A percentile compares a stretch with the other conserved stretches of the same genome.
Conservation (phyloP, 2,888 invertebrate genomes). For the Spodoptera picta region DNA sequence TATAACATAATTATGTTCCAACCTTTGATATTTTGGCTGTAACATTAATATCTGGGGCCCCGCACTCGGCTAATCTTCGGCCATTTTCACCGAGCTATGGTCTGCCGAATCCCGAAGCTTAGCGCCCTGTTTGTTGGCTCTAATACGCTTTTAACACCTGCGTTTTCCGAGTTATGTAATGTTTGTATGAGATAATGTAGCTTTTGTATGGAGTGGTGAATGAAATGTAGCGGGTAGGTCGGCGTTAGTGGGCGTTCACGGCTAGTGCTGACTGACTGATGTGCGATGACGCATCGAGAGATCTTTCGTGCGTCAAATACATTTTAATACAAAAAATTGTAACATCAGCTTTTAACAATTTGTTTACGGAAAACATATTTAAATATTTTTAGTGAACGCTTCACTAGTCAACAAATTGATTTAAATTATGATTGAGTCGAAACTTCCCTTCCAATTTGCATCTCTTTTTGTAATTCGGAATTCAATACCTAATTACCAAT, state of each 20-base stretch:
- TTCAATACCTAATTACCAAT: too few relatives aligned
- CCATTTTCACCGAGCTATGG: constrained; percentile 80
- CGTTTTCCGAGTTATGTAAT: constrained; percentile 77
- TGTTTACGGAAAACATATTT: constrained; percentile 1
- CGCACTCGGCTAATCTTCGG: constrained; percentile 79
- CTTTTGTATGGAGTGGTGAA: constrained; percentile 72
- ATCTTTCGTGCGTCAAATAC: constrained; percentile 43
- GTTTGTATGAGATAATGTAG: constrained; percentile 75
- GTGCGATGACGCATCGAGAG: constrained; percentile 47
- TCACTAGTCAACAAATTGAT: constrained; percentile 4
- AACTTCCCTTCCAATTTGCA: background rate
- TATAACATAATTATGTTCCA: constrained; percentile 61
- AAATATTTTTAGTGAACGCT: constrained; percentile 7
- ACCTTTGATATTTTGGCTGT: constrained; percentile 75
- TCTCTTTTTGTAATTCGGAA: too few relatives aligned
- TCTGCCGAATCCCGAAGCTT: constrained; percentile 82
- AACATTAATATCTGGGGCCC: constrained; percentile 76
- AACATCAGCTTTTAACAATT: constrained; percentile 30
- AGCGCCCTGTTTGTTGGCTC: constrained; percentile 84
- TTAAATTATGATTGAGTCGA: constrained; percentile 9
- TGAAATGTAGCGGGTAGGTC: constrained; percentile 63
- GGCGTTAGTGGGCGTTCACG: constrained; percentile 56
- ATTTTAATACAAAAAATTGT: constrained; percentile 35
- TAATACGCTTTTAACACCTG: constrained; percentile 87
- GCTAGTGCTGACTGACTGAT: constrained; percentile 63